Conservation (phyloP, 1,140 invertebrate genomes). For the Procambarus virginalis region DNA sequence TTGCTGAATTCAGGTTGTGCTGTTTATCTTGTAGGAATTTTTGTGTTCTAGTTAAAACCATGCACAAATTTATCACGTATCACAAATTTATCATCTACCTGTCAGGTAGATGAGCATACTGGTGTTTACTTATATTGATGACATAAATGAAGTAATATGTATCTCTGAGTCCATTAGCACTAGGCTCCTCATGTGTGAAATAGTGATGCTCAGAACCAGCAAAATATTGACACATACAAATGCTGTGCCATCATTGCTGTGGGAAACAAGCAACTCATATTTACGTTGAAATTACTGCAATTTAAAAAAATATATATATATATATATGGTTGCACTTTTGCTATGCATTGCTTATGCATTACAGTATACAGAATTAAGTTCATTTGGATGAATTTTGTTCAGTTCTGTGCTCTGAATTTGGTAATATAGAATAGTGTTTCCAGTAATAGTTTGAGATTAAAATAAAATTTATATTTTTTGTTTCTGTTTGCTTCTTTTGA, state of each 20-base stretch:
- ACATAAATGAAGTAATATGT: not conserved
- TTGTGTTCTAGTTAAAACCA: not conserved
- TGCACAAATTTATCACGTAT: not conserved
- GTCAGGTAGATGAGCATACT: not conserved
- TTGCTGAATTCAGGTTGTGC: too few species aligned
- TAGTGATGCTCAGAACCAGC: constrained; percentile 48
- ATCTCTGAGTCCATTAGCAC: constrained; percentile 23
- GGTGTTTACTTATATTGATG: not conserved
- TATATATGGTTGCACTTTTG: not conserved
- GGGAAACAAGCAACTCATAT: not conserved
- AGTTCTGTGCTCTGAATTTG: not conserved
- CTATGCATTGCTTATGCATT: not conserved
- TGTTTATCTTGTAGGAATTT: not conserved
- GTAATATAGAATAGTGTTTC: not conserved
- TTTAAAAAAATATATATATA: not conserved
- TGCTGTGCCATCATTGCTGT: not conserved
- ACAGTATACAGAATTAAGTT: not conserved
- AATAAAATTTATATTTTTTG: not conserved
- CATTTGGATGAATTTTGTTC: not conserved
- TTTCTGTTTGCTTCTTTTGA: not conserved
- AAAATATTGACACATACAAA: constrained; percentile 4
- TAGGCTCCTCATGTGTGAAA: constrained; percentile 15
- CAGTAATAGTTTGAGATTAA: not conserved
- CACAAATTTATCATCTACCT: not conserved
- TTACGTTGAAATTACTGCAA: not conserved